Base-by-base conservation (phyloP, 2,888 invertebrate species). In the Amblyteles armatorius region DNA sequence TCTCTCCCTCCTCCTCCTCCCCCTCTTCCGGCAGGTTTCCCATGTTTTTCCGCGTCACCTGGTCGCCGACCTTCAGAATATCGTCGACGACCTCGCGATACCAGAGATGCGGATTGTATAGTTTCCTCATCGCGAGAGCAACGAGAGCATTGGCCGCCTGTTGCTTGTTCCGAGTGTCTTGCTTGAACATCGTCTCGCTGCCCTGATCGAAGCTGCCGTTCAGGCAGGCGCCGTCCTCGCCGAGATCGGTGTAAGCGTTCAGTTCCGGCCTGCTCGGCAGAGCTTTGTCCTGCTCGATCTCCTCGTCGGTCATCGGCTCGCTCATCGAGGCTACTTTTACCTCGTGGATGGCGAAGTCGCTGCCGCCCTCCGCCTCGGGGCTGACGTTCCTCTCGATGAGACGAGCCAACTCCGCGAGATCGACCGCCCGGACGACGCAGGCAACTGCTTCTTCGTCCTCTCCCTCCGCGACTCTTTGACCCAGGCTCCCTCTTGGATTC, bases 41-140 rank as follows among this genome's bases (percentile, higher is more conserved):
- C 0, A 95, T 79, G 0, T 95, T 95, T 0, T 94, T 94, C 0
- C 67, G 57, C 0, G 88, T 83, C 79, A 96, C 90, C 44, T 94
- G 94, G 71, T 95, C 94, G 0, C 95, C 96, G 0, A 95, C 92
- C 0, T 92, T 91, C 86, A 96, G 90, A 13, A 96, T 94, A 60
- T 95, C 95, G 82, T 95, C 95, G 3, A 95, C 89, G 0, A 96
- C 95, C n/a, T 95, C 94, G 3, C 94, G 93, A 5, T 95, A 95
- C 96, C 96, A 96, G 4, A 95, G 94, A 67, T 94, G 94, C 0
- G 96, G 94, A 5, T 95, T 94, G 9, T 96, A 95, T 0, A 96
- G 91, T 86, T 95, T 94, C 0, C 95, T 94, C 96, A 96, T 96
- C 26, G 95, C 95, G 0, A 95, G 93, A 0, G 95, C 94, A 0